These are phyloP conservation scores for Aselliscus stoliczkanus DNA, from an alignment of 2,797 vertebrate genomes.

Conservation along the genomic window DNA sequence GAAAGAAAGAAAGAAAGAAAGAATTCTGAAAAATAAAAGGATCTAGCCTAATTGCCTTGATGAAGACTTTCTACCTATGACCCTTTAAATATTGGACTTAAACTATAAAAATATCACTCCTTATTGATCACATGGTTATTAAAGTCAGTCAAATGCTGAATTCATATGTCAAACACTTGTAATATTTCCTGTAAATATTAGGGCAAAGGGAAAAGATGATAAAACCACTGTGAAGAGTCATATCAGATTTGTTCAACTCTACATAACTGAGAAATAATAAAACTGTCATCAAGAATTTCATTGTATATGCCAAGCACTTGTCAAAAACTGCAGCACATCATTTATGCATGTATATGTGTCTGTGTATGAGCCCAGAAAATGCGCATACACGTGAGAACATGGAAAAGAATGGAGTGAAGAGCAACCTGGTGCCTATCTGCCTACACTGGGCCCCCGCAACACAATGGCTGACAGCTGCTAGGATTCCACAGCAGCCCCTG, in stretches of 20 bases:
- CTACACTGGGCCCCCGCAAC: background rate
- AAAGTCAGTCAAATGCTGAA: constrained; percentile 96
- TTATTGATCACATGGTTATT: constrained; percentile 99
- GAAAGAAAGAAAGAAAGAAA: constrained; percentile 70
- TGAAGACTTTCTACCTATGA: constrained; percentile 89
- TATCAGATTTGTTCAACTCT: constrained; percentile 75
- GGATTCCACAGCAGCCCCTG: background rate
- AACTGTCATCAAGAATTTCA: constrained; percentile 73
- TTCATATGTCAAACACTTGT: constrained; percentile 96
- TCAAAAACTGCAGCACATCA: constrained; percentile 56
- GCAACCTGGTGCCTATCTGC: background rate
- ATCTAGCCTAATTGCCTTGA: constrained; percentile 93
- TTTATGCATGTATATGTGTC: background rate
- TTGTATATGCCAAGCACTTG: constrained; percentile 69
- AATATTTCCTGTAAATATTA: constrained; percentile 88
- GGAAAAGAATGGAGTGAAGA: background rate
- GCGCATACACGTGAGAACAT: background rate
- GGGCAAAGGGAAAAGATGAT: constrained; percentile 73
- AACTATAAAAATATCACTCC: constrained; percentile 97
- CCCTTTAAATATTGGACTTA: constrained; percentile 95
- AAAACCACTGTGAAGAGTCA: constrained; percentile 68
- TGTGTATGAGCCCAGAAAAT: background rate
- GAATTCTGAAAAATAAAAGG: constrained; percentile 76
- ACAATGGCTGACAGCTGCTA: background rate
- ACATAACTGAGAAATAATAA: constrained; percentile 74